phyloP scores from a whole-genome alignment of 1,140 invertebrate species.

The Aricia agestis region DNA sequence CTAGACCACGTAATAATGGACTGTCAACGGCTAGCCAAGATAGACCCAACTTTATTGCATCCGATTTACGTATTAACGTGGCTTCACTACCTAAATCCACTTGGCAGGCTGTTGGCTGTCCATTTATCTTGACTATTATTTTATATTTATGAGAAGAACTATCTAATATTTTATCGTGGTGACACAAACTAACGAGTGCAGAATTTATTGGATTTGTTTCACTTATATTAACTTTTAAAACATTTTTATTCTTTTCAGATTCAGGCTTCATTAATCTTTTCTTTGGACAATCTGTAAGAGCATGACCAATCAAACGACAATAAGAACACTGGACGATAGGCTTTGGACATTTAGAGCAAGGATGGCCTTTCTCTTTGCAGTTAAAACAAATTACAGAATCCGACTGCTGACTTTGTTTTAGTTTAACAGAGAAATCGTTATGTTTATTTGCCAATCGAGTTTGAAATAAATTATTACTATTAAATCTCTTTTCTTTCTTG shows the following conservation, averaged over 20 bases:
- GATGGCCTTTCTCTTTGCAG: constrained; percentile 1
- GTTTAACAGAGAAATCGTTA: too few relatives aligned
- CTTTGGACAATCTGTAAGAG: background rate
- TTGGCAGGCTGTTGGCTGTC: background rate
- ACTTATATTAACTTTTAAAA: background rate
- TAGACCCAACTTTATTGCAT: constrained; percentile 3
- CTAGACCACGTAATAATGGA: constrained; percentile 15
- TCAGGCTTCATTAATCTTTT: background rate
- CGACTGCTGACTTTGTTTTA: too few relatives aligned
- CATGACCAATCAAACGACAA: constrained; percentile 2
- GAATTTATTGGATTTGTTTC: too few relatives aligned
- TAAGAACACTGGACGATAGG: background rate
- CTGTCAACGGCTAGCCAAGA: background rate
- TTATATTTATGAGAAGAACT: background rate
- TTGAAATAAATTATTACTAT: too few relatives aligned
- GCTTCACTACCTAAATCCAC: constrained; percentile 19
- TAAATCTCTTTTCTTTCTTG: too few relatives aligned
- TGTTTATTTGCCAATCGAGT: too few relatives aligned
- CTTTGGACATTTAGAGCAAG: constrained; percentile 6
- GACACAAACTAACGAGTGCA: too few relatives aligned
- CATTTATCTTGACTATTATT: background rate
- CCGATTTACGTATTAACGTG: constrained; percentile 8
- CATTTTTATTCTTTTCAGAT: background rate
- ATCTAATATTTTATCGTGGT: background rate
- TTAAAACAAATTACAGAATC: constrained; percentile 5